Evolutionary conservation across 2,888 invertebrate species (phyloP).

Genomic region (Sympetrum striolatum): DNA sequence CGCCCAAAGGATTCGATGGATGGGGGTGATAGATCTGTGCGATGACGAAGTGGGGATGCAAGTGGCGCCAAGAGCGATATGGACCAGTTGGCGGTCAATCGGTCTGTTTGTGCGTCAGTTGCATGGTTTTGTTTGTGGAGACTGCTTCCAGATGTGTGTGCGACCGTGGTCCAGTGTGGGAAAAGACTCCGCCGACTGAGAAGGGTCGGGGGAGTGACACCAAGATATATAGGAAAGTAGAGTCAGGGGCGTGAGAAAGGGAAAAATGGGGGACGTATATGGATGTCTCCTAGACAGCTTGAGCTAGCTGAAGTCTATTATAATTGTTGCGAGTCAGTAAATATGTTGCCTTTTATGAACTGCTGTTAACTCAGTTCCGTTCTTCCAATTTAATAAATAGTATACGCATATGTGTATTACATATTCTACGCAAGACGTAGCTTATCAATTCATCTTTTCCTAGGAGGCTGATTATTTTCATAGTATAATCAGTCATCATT

Average conservation of each 20-base stretch:
- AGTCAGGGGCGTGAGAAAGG: neutral
- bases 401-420: too few relatives aligned
- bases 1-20: neutral
- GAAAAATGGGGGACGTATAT: neutral
- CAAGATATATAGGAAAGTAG: neutral
- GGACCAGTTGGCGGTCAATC: slow-evolving; percentile 6
- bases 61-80: slow-evolving; percentile 6
- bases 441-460: too few relatives aligned
- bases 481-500: too few relatives aligned
- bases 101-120: slow-evolving; percentile 4
- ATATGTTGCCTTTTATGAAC: too few relatives aligned
- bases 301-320: too few relatives aligned
- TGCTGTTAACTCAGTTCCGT: too few relatives aligned
- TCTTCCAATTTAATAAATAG: too few relatives aligned
- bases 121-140: slow-evolving; percentile 19
- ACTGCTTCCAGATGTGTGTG: slow-evolving; percentile 31
- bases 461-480: too few relatives aligned
- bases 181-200: neutral
- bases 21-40: neutral
- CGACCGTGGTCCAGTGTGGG: slow-evolving; percentile 23
- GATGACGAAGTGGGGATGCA: neutral
- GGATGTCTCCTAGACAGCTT: neutral
- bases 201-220: neutral
- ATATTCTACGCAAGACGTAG: too few relatives aligned
- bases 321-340: too few relatives aligned